Evolutionary conservation across 2,888 invertebrate genomes (phyloP).

Genomic region (Drosophila birchii): DNA sequence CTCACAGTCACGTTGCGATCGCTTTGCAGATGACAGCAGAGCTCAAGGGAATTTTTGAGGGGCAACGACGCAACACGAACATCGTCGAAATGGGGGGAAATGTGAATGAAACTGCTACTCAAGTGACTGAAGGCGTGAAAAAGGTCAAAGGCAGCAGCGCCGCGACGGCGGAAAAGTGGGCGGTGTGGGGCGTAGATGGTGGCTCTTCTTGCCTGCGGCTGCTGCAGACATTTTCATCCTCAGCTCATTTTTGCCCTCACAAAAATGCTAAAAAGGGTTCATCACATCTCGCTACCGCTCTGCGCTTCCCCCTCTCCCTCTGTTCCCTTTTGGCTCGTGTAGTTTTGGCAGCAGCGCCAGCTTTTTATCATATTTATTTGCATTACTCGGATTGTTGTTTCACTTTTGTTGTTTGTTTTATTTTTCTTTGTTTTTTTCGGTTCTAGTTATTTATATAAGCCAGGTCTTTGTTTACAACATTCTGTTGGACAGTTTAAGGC

Average conservation of each 20-base stretch:
- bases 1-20: conserved; percentile 42
- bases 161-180: conserved; percentile 17
- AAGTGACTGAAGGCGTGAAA: conserved; percentile 76
- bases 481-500: conserved; percentile 40
- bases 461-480: conserved; percentile 41
- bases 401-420: conserved; percentile 23
- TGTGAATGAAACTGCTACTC: conserved; percentile 67
- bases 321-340: neutral
- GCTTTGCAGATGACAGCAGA: conserved; percentile 58
- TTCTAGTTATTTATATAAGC: conserved; percentile 46
- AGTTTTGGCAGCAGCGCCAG: conserved; percentile 50
- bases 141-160: conserved; percentile 70
- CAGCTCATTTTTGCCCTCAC: conserved; percentile 32
- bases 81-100: conserved; percentile 21
- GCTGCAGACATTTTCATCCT: conserved; percentile 54
- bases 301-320: neutral
- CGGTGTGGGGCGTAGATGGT: neutral
- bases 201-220: conserved; percentile 31
- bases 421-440: neutral
- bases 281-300: conserved; percentile 6
- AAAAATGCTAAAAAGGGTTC: conserved; percentile 46
- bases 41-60: conserved; percentile 40
- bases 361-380: conserved; percentile 55
- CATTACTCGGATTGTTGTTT: conserved; percentile 48
- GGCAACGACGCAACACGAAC: conserved; percentile 2